phyloP scores from a whole-genome alignment of 2,888 invertebrate genomes.

The Ophion ventricosus region DNA sequence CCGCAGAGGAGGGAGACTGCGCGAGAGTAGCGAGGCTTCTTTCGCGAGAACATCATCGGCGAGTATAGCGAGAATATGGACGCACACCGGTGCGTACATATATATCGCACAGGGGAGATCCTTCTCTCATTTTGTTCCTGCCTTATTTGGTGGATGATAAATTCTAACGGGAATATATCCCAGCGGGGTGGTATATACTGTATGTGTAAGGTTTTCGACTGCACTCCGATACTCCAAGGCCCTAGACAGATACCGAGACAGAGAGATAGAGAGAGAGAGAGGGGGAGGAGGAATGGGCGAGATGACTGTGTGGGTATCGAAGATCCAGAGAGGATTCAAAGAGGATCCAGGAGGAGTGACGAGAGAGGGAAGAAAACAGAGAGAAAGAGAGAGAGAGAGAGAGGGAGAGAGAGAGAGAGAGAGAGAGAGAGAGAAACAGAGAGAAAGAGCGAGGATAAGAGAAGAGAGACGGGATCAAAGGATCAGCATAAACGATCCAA shows the following conservation, averaged over 20 bases:
- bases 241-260: slow-evolving; percentile 4
- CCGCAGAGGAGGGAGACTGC: slow-evolving; percentile 74
- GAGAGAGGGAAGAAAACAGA: slow-evolving; percentile 23
- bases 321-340: too few relatives aligned
- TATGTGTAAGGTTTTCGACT: slow-evolving; percentile 30
- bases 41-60: slow-evolving; percentile 43
- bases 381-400: too few relatives aligned
- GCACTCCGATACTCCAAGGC: slow-evolving; percentile 19
- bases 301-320: slow-evolving; percentile 24
- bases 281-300: slow-evolving; percentile 67
- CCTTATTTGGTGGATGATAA: slow-evolving; percentile 82
- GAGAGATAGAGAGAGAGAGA: slow-evolving; percentile 56
- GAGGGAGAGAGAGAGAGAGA: slow-evolving; percentile 62
- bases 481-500: slow-evolving; percentile 83
- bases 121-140: slow-evolving; percentile 78
- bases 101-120: slow-evolving; percentile 27
- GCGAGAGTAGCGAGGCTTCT: slow-evolving; percentile 39
- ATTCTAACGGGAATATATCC: slow-evolving; percentile 76
- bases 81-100: not conserved
- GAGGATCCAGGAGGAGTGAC: slow-evolving; percentile 22
- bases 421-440: slow-evolving; percentile 13
- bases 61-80: slow-evolving; percentile 70
- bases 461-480: slow-evolving; percentile 76
- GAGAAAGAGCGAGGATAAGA: slow-evolving; percentile 22
- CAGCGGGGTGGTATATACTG: slow-evolving; percentile 16